These are phyloP conservation scores for Neoarius graeffei DNA, from an alignment of 2,113 vertebrate genomes.

Conservation along the genomic window DNA sequence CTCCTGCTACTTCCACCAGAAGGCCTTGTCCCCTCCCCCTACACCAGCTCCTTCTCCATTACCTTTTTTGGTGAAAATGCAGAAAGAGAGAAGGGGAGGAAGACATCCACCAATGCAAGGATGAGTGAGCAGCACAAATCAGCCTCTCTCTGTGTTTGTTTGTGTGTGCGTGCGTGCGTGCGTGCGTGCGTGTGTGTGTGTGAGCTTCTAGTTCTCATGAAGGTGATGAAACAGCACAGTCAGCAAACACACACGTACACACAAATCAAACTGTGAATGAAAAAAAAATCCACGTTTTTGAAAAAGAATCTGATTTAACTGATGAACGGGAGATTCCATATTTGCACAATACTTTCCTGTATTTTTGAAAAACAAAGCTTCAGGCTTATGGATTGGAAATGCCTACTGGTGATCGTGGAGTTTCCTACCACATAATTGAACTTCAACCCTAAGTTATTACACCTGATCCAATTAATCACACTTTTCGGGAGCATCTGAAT, in stretches of 20 bases:
- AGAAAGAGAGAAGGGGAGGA: constrained; percentile 75
- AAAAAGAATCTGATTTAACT: constrained; percentile 3
- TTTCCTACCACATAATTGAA: constrained; percentile 6
- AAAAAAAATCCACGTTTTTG: not conserved
- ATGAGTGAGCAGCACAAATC: constrained; percentile 61
- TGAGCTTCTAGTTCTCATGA: constrained; percentile 61
- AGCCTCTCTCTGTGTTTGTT: constrained; percentile 60
- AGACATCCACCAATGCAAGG: constrained; percentile 61
- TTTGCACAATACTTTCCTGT: not conserved
- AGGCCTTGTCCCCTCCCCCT: constrained; percentile 59
- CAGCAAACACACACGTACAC: constrained; percentile 63
- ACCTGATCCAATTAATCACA: not conserved
- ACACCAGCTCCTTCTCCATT: constrained; percentile 82
- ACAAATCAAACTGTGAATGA: constrained; percentile 20
- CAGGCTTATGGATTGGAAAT: not conserved
- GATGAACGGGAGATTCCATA: not conserved
- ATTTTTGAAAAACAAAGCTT: not conserved
- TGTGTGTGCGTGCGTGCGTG: constrained; percentile 66
- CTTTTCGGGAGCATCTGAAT: not conserved
- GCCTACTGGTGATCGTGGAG: not conserved
- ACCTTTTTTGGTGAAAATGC: constrained; percentile 99
- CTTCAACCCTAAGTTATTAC: not conserved
- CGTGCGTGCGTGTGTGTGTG: constrained; percentile 63
- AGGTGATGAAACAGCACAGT: constrained; percentile 65
- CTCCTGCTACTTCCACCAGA: constrained; percentile 57